Evolutionary conservation across 2,797 vertebrate genomes (phyloP), one percentile per base, ranked within the genome.

Genomic region (Lateolabrax maculatus): DNA sequence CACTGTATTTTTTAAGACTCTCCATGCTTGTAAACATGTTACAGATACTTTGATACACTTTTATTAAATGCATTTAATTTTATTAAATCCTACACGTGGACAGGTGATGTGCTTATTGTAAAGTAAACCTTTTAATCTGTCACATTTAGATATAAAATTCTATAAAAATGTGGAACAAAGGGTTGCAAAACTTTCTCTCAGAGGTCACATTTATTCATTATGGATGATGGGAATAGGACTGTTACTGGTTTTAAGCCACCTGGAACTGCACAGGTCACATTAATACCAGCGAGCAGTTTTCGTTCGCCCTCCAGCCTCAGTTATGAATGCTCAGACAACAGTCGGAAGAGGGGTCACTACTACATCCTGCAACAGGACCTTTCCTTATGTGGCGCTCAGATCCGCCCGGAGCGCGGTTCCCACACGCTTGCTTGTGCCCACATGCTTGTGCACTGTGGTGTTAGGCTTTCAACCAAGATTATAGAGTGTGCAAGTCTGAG

Each of bases 361-460:
- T 76, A 84, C 90, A 93, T 95, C 95, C 94, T 94, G 93, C 85
- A 77, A 39, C 87, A 65, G 86, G 83, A 84, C 69, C 73, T 88
- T 75, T 85, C 81, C 81, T 80, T 71, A 65, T 66, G 81, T 71
- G 71, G 80, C 72, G 68, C 77, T 84, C 53, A 75, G 79, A 89
- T 90, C 91, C 48, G 87, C 83, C 86, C 56, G 29, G 41, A 81
- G 80, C 75, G 64, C 29, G 7, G 46, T 91, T 95, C 90, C 89
- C 94, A 94, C 90, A 88, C 79, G 49, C 78, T 73, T 72, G 58
- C 81, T 66, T 84, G 82, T 87, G 68, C 84, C 80, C 86, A 81
- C 89, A 88, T 78, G 81, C 83, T 87, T 80, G 72, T 85, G 49
- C 44, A 72, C 55, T 79, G 82, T 46, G 65, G 84, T 65, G 63